Evolutionary conservation across 2,888 invertebrate genomes (phyloP), one percentile per base, ranked within the genome.

Genomic region (Phalangium opilio): DNA sequence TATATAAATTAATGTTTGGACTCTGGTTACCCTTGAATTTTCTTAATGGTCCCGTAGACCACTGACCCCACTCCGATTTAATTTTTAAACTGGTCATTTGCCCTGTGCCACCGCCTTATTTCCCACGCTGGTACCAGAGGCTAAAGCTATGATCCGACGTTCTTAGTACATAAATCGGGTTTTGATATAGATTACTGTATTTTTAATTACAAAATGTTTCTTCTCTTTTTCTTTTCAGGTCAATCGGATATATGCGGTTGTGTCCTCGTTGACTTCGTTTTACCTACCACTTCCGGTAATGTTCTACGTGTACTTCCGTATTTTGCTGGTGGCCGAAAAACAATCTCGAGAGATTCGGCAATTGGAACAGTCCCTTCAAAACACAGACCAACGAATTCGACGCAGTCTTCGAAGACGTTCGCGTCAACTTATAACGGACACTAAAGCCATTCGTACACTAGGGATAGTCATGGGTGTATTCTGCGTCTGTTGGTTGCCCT

Each of bases 401-500:
- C 41, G 83, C 54, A 89, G 89, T 46, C 72, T 95, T 33, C 82
- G 87, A 62, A 76, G 86, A 51, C 91, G 93, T 50, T 84, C 86
- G 53, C 86, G 86, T 64, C 78, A 87, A 43, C 87, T 89, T 64
- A 76, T 84, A 3, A 87, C 89, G 81, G 93, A 93, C 66, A 91
- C 91, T 0, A 93, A 93, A 70, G 93, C 93, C 1, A 91, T 91
- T 3, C 91, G 93, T 67, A 93, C 93, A 0, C 71, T 95, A 45
- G 91, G 89, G 50, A 91, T 96, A 55, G 93, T 96, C 52, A 93
- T 96, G 12, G 95, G 95, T 1, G 86, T 90, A 40, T 96, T 96
- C 70, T 87, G 93, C 48, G 77, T 84, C 61, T 96, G 95, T 67
- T 96, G 95, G 95, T 73, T 90, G 46, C 93, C 93, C 0, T 95